Percentiles rank a stretch among this genome's conserved stretches.
Conservation (phyloP, 1,140 invertebrate species). For the Eumeta japonica region DNA sequence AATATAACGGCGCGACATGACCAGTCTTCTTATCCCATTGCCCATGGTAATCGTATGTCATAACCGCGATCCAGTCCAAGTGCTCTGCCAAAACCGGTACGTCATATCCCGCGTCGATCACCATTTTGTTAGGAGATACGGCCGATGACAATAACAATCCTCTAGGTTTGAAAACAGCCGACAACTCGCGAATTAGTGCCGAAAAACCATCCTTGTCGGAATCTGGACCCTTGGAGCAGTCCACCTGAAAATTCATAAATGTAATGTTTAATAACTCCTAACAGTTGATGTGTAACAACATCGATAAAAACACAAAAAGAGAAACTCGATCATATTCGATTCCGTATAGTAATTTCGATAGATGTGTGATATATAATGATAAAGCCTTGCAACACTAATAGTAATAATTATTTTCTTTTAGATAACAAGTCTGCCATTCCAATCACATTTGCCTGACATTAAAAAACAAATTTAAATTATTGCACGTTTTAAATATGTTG, state of each 20-base stretch:
- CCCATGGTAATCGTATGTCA: constrained; percentile 88
- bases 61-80: constrained; percentile 86
- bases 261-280: constrained; percentile 11
- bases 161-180: constrained; percentile 68
- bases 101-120: constrained; percentile 84
- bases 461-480: constrained; percentile 1
- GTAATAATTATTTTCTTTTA: not conserved
- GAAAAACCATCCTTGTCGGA: constrained; percentile 81
- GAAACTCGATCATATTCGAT: too few species aligned
- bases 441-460: too few species aligned
- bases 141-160: constrained; percentile 78
- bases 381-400: too few species aligned
- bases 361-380: too few species aligned
- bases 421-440: not conserved
- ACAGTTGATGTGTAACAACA: not conserved
- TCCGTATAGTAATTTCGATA: too few species aligned
- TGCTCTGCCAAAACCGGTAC: constrained; percentile 69
- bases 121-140: constrained; percentile 84
- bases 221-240: constrained; percentile 79
- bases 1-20: constrained; percentile 80
- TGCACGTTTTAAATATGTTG: not conserved
- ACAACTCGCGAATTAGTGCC: constrained; percentile 71
- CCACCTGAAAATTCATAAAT: constrained; percentile 67
- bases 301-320: too few species aligned
- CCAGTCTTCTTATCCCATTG: constrained; percentile 90